Percentiles rank a stretch among this genome's conserved stretches.
Conservation (phyloP, 2,113 vertebrate species). For the Uria lomvia region DNA sequence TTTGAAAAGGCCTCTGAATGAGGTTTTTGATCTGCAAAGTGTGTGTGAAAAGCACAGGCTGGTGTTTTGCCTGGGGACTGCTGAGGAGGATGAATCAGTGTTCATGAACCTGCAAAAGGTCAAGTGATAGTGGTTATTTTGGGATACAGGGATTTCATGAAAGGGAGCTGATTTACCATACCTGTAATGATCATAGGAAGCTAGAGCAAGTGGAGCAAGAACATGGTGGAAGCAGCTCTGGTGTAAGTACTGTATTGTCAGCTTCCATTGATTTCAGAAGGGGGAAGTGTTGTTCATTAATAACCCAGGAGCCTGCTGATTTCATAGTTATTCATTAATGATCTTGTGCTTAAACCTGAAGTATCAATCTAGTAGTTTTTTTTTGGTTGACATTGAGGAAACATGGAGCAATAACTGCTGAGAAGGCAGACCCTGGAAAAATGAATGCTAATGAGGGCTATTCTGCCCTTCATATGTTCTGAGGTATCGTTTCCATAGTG, state of each 20-base stretch:
- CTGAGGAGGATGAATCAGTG: background rate
- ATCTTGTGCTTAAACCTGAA: background rate
- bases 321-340: conserved; percentile 23
- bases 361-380: background rate
- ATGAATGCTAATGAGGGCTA: background rate
- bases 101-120: background rate
- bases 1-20: background rate
- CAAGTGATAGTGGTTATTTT: background rate
- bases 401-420: background rate
- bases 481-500: background rate
- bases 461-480: background rate
- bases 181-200: background rate
- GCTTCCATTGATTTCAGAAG: background rate
- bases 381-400: background rate
- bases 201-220: fast-evolving
- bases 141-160: background rate
- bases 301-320: background rate
- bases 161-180: background rate
- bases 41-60: background rate
- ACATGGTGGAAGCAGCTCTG: background rate
- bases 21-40: background rate
- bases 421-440: background rate
- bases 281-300: background rate
- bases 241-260: background rate
- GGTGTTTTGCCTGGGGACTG: background rate